phyloP scores from a whole-genome alignment of 92 coral and sea anemone genomes.

The Epizoanthus rinbou region DNA sequence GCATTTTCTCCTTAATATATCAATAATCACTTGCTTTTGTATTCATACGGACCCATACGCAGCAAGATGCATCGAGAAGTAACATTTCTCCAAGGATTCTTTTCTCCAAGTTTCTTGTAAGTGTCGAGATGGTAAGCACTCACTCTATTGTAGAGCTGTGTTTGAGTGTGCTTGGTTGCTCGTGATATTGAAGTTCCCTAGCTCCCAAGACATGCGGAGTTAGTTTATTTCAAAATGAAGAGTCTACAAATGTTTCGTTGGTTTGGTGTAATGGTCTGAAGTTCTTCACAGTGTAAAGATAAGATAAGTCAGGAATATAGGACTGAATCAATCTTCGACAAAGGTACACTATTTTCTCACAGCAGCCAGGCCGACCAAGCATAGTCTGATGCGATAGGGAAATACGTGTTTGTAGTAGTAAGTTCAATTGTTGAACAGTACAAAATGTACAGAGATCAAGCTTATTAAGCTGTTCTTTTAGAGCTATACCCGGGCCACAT shows the following conservation, averaged over 20 bases:
- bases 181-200: too few relatives aligned
- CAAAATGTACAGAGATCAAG: constrained; percentile 19
- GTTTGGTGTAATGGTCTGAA: too few relatives aligned
- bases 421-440: neutral
- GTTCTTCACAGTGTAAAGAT: too few relatives aligned
- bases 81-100: neutral
- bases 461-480: constrained; percentile 15
- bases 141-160: neutral
- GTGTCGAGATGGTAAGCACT: neutral
- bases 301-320: too few relatives aligned
- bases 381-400: neutral
- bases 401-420: neutral
- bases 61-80: too few relatives aligned
- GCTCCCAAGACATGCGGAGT: too few relatives aligned
- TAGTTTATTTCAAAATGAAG: too few relatives aligned
- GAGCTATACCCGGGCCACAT: constrained; percentile 14
- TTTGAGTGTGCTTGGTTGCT: neutral
- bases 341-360: neutral
- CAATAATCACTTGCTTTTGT: too few relatives aligned
- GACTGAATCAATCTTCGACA: too few relatives aligned
- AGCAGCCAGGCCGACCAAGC: neutral
- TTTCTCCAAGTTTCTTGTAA: constrained; percentile 7
- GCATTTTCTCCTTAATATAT: too few relatives aligned
- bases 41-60: too few relatives aligned
- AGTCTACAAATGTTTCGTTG: too few relatives aligned